phyloP scores from a whole-genome alignment of 2,113 vertebrate species.

The Coregonus clupeaformis region DNA sequence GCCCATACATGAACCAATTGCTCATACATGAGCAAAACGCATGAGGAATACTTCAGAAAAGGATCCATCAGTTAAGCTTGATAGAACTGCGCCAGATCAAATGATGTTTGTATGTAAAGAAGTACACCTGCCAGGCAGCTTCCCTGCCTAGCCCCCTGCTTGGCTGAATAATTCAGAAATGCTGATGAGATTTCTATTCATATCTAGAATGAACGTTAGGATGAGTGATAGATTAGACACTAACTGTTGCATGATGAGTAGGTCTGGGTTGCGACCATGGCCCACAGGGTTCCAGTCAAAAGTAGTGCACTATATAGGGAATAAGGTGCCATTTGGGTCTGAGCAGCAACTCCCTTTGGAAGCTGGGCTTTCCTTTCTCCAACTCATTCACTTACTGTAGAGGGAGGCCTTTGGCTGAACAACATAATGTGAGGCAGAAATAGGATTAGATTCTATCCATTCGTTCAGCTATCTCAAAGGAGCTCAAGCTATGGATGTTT shows the following conservation, averaged over 20 bases:
- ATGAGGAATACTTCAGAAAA: not conserved
- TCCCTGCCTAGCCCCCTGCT: not conserved
- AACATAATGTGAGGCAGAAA: not conserved
- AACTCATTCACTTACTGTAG: no score
- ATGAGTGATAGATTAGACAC: not conserved
- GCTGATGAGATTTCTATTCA: conserved; percentile 32
- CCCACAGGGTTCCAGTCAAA: no score
- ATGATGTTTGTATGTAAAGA: not conserved
- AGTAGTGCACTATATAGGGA: no score
- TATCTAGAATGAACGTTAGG: conserved; percentile 8
- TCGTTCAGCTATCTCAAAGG: not conserved
- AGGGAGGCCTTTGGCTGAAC: not conserved
- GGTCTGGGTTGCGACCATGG: not conserved
- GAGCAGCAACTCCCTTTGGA: no score
- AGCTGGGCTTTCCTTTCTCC: no score
- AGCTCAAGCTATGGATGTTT: not conserved
- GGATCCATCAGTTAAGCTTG: no score
- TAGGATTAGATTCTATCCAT: not conserved
- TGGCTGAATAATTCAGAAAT: conserved; percentile 28
- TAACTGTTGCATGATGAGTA: not conserved
- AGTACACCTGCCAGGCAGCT: not conserved
- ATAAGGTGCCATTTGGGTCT: no score
- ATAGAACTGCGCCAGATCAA: not conserved
- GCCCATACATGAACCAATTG: not conserved
- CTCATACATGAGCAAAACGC: not conserved